These are phyloP conservation scores for Chamaetylas fuelleborni DNA, from an alignment of 2,113 vertebrate species.

Conservation along the genomic window DNA sequence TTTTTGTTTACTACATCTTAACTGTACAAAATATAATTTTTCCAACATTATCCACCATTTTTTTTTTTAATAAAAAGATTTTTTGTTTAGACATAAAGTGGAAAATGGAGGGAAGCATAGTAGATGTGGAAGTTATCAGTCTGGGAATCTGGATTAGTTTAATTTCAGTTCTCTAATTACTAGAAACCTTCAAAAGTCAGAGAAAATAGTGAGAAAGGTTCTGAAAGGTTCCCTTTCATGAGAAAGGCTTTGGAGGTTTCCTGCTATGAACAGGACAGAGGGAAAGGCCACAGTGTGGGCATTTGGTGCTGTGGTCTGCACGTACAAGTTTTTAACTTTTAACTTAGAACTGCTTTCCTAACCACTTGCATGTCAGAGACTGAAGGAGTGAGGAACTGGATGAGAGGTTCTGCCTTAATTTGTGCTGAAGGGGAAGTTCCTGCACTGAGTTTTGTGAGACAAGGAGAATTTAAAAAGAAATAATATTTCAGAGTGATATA, in stretches of 20 bases:
- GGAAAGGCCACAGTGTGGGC: not conserved
- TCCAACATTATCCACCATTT: rapidly evolving
- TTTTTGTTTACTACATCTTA: not conserved
- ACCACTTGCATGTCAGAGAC: not conserved
- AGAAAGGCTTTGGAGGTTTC: not conserved
- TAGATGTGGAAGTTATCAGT: not conserved
- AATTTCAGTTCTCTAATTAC: not conserved
- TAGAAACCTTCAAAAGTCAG: not conserved
- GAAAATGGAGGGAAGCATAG: not conserved
- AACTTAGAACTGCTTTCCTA: not conserved
- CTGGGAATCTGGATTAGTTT: not conserved
- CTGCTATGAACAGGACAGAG: not conserved
- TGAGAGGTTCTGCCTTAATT: not conserved
- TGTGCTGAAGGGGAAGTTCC: constrained; percentile 17
- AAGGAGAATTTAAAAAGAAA: constrained; percentile 52
- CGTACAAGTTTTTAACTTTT: not conserved
- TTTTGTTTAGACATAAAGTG: not conserved
- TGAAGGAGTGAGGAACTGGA: not conserved
- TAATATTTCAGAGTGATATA: constrained; percentile 63
- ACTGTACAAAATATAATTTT: not conserved
- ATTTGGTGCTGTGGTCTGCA: not conserved
- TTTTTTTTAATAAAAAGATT: not conserved
- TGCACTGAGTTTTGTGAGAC: not conserved
- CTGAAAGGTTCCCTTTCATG: not conserved
- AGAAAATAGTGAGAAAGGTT: not conserved